Conservation (phyloP, 92 coral and sea anemone species). For the Montipora capitata region DNA sequence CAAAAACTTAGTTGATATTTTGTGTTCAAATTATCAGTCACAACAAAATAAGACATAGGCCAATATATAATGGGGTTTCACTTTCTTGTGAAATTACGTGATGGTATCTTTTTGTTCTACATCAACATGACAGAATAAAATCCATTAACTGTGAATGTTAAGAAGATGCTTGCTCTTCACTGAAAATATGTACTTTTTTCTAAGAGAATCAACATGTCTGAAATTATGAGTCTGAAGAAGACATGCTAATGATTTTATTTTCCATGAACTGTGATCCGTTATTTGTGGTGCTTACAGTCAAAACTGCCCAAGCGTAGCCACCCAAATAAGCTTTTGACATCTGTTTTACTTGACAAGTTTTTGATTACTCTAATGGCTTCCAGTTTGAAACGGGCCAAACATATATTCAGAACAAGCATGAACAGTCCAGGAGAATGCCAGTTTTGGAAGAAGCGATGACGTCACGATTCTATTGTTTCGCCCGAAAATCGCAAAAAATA, state of each 20-base stretch:
- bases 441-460: too few relatives aligned
- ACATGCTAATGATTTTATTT: constrained; percentile 6
- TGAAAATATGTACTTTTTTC: constrained; percentile 1
- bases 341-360: constrained; percentile 11
- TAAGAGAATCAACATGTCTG: background rate
- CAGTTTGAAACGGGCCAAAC: constrained; percentile 3
- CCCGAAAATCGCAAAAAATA: too few relatives aligned
- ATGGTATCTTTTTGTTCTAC: constrained; percentile 12
- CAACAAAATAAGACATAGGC: constrained; percentile 13
- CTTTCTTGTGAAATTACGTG: constrained; percentile 12
- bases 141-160: background rate
- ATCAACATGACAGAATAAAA: constrained; percentile 15
- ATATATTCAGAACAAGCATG: constrained; percentile 3
- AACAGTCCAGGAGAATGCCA: too few relatives aligned
- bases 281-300: constrained; percentile 13
- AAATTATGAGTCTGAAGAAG: constrained; percentile 16
- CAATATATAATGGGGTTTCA: constrained; percentile 8
- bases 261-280: constrained; percentile 3
- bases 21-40: constrained; percentile 10
- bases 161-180: background rate
- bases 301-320: constrained; percentile 14
- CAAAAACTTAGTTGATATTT: background rate
- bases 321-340: constrained; percentile 14
- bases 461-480: too few relatives aligned
- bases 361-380: constrained; percentile 7